Evolutionary conservation across 2,797 vertebrate species (phyloP), one percentile per base, ranked within the genome.

Genomic region (Numenius phaeopus): DNA sequence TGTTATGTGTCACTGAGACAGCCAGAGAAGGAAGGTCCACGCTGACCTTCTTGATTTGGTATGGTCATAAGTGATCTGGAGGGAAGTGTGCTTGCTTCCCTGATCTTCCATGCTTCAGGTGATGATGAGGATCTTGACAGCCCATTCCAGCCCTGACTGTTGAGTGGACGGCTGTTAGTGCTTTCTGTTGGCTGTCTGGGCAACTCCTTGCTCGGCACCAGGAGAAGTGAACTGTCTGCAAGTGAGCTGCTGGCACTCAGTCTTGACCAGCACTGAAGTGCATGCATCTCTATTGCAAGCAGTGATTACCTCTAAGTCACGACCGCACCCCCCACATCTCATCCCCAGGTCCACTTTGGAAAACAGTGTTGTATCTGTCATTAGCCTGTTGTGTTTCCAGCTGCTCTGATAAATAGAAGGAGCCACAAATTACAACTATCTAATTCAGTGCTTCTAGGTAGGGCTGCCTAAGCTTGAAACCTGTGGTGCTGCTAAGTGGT

Each of bases 401-500:
- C 84, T 86, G 84, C 70, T 91, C n/a, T 30, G 65, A 34, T 69
- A 82, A 94, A 67, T 72, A 67, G 76, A 66, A 90, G 72, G 69
- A 88, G 91, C 37, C 66, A 66, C 62, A 94, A 83, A 87, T 92
- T 83, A 23, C 83, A 62, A 4, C 34, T 62, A 2, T 34, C 85
- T 83, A 76, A 86, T 94, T 88, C 58, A 37, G 79, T 39, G 46
- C 90, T 46, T 44, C 72, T 87, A 72, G 69, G 84, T 58, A 79
- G 62, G 55, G 76, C 82, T 94, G 93, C 84, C 87, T 95, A n/a
- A 87, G 72, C 89, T 69, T 59, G 79, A 72, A 92, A n/a, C 94
- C 89, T 86, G 92, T n/a, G 87, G 94, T 91, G 87, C 67, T 87
- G 24, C 26, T 92, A 94, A 96, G 72, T 83, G 83, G 86, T 84